Evolutionary conservation across 2,113 vertebrate genomes (phyloP), one percentile per base, ranked within the genome.

Genomic region (Malaclemys terrapin): DNA sequence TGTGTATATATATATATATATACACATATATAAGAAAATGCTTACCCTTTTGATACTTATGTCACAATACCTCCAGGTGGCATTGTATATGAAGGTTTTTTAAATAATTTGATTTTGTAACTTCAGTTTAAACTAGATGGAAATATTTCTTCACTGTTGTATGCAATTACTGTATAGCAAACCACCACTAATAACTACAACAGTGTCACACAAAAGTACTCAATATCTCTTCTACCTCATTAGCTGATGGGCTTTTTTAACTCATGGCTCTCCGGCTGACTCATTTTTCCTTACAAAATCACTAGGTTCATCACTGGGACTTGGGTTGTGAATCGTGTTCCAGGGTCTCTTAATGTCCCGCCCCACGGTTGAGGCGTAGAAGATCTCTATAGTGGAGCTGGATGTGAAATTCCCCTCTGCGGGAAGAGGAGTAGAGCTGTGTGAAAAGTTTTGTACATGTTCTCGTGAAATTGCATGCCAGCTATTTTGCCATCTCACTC

Each of bases 51-150:
- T 24, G 42, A 19, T 24, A 89, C 84, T 56, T 1, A 0, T 94
- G 79, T 84, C 62, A 38, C 25, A 20, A 52, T 89, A 56, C 97
- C 97, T 97, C 95, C 95, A 97, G 97, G 95, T 97, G 96, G 96
- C 97, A 97, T 94, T 96, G 10, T 56, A 79, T 53, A 84, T 94
- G 91, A 94, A 95, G 93, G 56, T 92, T 95, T 97, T 45, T 45
- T 45, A 87, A 82, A 90, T 54, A 45, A 57, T 31, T 54, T 50
- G 69, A 65, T 5, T 10, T 86, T 78, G n/a, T 17, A 4, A 2
- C 42, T 84, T 91, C 20, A 4, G 29, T 91, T 88, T 95, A 84
- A 87, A 69, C 69, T 6, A 6, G 53, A 47, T 54, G 82, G 75
- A 31, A 22, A 52, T 2, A 0, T n/a, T 35, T 20, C 27, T 50